Evolutionary conservation across 2,113 vertebrate species (phyloP).

Genomic region (Alethe diademata): DNA sequence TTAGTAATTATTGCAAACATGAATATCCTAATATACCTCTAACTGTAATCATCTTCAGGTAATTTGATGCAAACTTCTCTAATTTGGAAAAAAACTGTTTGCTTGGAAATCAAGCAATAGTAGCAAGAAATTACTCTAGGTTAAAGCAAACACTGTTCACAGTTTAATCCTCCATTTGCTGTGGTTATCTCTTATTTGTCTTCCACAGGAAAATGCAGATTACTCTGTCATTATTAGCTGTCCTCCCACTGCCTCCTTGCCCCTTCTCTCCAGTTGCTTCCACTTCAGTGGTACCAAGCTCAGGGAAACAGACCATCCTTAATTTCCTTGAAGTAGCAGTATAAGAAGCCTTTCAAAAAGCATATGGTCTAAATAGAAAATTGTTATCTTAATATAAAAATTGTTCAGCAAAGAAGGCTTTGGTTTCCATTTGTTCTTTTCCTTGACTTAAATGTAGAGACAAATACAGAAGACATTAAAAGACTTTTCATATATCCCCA

Average conservation of each 20-base stretch:
- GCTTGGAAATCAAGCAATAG: slow-evolving; percentile 44
- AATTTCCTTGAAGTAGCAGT: not conserved
- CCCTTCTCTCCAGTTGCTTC: not conserved
- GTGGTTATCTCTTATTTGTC: slow-evolving; percentile 1
- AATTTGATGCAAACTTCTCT: slow-evolving; percentile 51
- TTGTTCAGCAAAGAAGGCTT: not conserved
- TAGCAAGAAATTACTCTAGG: slow-evolving; percentile 16
- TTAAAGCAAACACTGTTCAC: slow-evolving; percentile 12
- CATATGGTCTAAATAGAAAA: not conserved
- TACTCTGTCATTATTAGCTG: not conserved
- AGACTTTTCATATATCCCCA: not conserved
- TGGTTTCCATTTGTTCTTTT: not conserved
- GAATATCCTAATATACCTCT: slow-evolving; percentile 35
- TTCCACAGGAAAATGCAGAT: not conserved
- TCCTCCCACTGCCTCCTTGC: not conserved
- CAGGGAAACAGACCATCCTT: not conserved
- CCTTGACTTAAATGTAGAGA: not conserved
- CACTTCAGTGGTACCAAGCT: not conserved
- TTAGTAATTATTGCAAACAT: slow-evolving; percentile 32
- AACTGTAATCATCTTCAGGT: slow-evolving; percentile 27
- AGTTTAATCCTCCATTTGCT: slow-evolving; percentile 17
- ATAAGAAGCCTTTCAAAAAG: slow-evolving; percentile 2
- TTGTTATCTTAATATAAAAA: not conserved
- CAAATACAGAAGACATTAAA: not conserved
- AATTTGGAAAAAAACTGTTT: slow-evolving; percentile 35